Evolutionary conservation across 2,888 invertebrate genomes (phyloP).

Genomic region (Lepidocyrtinus sp.): DNA sequence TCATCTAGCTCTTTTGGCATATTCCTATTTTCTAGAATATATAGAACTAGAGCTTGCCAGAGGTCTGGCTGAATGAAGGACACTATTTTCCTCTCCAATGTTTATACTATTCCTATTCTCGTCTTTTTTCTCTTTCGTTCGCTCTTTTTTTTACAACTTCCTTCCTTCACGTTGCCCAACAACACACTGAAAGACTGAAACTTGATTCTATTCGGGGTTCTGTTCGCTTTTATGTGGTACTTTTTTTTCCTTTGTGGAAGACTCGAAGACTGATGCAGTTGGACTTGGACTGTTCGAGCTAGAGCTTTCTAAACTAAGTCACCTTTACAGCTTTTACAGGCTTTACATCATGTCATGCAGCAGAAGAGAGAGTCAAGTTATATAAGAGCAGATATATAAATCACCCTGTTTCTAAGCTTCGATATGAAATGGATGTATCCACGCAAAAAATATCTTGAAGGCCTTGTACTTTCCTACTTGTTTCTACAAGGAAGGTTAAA

Average conservation of each 20-base stretch:
- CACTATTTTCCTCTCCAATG: slow-evolving; percentile 5
- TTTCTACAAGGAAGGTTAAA: no score
- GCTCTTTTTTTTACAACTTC: slow-evolving; percentile 32
- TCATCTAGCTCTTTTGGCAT: no score
- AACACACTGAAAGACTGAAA: slow-evolving; percentile 32
- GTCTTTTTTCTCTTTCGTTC: slow-evolving; percentile 9
- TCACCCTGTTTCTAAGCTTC: no score
- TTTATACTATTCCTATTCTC: not conserved
- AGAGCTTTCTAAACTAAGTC: no score
- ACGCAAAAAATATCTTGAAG: no score
- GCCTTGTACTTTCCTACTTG: no score
- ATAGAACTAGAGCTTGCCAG: no score
- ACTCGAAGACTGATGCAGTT: not conserved
- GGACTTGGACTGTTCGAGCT: not conserved
- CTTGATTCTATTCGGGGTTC: not conserved
- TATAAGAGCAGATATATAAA: no score
- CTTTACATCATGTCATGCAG: not conserved
- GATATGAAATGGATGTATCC: no score
- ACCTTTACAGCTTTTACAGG: no score
- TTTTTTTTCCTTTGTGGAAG: not conserved
- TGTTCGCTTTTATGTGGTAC: not conserved
- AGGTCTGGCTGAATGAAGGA: not conserved
- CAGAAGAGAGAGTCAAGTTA: no score
- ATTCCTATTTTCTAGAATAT: no score
- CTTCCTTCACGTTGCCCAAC: slow-evolving; percentile 27